Evolutionary conservation across 1,140 invertebrate genomes (phyloP), one percentile per base, ranked within the genome.

Genomic region (Drosophila trapezifrons): DNA sequence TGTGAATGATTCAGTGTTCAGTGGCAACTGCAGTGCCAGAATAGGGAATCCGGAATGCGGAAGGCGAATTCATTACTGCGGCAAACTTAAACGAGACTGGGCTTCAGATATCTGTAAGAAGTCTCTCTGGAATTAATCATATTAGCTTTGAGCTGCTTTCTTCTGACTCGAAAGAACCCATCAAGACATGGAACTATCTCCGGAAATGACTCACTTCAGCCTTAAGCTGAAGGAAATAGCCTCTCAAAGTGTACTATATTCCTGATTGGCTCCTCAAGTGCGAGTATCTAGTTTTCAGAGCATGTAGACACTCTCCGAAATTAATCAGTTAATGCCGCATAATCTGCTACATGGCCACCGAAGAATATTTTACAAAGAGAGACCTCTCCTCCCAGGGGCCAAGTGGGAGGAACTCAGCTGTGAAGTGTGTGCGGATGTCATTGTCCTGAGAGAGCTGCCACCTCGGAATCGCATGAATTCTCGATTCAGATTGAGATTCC

Each of bases 401-500:
- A 29, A 32, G 7, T 9, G 42, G 62, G 8, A 17, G 18, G 29
- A 52, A 52, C 18, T 51, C 25, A 13, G 25, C 15, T 29, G 32
- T 40, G n/a, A 60, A 66, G 52, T 60, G 35, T 12, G 32, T 29
- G 45, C 45, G 57, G 17, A 27, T 37, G n/a, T 9, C 15, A 52
- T 63, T 10, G 32, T 62, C 20, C 37, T 45, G 22, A 20, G 45
- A 27, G 46, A 69, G 47, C 63, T 45, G 49, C 49, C 49, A 52
- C 49, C 51, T 54, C 51, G 51, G 51, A 37, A 54, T 54, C 51
- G 51, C 51, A 37, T 54, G 38, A 67, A 38, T 51, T 66, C 63
- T 35, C 64, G 25, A 38, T 66, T 66, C 42, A 29, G 43, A 67
- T 66, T 67, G 62, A 45, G 62, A 66, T 51, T 32, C 47, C 18